Evolutionary conservation across 2,797 vertebrate species (phyloP), one percentile per base, ranked within the genome.

Genomic region (Microctenopoma lineatum): DNA sequence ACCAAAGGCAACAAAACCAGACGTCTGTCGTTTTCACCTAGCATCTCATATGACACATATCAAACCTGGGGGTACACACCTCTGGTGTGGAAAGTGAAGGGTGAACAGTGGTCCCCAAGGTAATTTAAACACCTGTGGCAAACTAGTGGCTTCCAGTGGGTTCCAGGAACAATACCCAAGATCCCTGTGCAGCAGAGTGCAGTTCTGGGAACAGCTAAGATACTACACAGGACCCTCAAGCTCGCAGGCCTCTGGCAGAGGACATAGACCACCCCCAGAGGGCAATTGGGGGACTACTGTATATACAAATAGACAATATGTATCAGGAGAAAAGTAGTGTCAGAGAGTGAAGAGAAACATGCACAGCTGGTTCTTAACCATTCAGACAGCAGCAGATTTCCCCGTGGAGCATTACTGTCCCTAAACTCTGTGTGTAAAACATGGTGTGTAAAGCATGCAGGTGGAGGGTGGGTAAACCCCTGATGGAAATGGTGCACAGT

Each of bases 311-410:
- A 41, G 9, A 41, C 12, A 14, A 42, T 32, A 29, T 39, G 59
- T 52, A 66, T 14, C 38, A 59, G 32, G 53, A 61, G 32, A 47
- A 34, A 9, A 34, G 9, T 2, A 2, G 32, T 34, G 32, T 34
- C 32, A 34, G 32, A 59, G 53, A 36, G 48, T 29, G 5, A 73
- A 41, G 15, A 4, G 42, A 48, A 68, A 81, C 69, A 58, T 63
- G 75, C 81, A 75, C 84, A 89, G 73, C 60, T 79, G 75, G 44
- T 64, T 68, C 67, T 54, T 59, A 72, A 64, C 83, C 66, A 34
- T 63, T 76, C 77, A 81, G 65, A 86, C 84, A 84, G 32, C 32
- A 85, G 73, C 80, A 87, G 77, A 90, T 90, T 90, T 91, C 87
- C 87, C 87, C 29, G 51, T 21, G 65, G 87, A 86, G 73, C 15